Evolutionary conservation across 2,888 invertebrate species (phyloP).

Genomic region (Drosophila peninsularis): DNA sequence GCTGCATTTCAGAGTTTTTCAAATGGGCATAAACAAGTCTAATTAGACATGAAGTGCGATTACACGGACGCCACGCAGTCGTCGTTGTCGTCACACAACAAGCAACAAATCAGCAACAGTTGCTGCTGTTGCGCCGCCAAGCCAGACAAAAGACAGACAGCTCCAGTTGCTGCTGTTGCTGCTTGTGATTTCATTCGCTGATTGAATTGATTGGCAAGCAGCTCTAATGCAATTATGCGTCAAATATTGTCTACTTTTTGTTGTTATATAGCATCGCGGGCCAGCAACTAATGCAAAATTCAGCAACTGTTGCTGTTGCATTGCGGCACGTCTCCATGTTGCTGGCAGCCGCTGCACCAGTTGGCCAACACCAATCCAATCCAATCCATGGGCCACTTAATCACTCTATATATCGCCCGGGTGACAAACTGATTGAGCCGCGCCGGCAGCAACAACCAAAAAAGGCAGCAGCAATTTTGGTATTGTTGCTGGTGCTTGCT

Average conservation of each 20-base stretch:
- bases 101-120: constrained; percentile 53
- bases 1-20: constrained; percentile 56
- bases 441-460: constrained; percentile 63
- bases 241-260: constrained; percentile 70
- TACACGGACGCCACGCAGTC: constrained; percentile 73
- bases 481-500: constrained; percentile 41
- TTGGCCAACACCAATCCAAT: constrained; percentile 61
- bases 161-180: constrained; percentile 18
- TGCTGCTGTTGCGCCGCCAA: constrained; percentile 10
- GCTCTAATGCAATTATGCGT: constrained; percentile 73
- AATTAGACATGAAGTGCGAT: constrained; percentile 82
- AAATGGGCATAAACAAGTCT: constrained; percentile 82
- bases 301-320: constrained; percentile 41
- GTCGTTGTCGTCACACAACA: constrained; percentile 51
- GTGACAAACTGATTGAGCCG: constrained; percentile 80
- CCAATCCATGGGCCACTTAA: constrained; percentile 64
- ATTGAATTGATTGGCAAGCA: constrained; percentile 74
- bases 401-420: constrained; percentile 78
- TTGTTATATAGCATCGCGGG: constrained; percentile 50
- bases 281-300: constrained; percentile 52
- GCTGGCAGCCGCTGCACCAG: neutral
- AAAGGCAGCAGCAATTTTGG: constrained; percentile 69
- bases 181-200: constrained; percentile 62
- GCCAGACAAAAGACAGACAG: constrained; percentile 30
- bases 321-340: constrained; percentile 62